Percentiles rank a stretch among this genome's conserved stretches.
These are phyloP conservation scores for Budorcas taxicolor DNA, from an alignment of 2,113 vertebrate species.

Conservation along the genomic window DNA sequence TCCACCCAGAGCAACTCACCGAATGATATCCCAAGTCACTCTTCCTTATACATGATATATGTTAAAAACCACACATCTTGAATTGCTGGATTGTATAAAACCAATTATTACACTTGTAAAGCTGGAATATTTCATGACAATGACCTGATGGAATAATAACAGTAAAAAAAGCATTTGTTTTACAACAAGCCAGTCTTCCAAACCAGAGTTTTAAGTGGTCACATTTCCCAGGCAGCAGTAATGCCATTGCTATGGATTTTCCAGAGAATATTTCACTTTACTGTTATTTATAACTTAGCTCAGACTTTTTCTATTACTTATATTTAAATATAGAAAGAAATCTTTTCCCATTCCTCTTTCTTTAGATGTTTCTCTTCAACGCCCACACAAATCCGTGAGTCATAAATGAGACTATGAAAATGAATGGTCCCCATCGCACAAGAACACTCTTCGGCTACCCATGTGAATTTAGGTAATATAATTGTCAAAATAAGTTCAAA, in stretches of 20 bases:
- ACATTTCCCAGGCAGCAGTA: slow-evolving; percentile 62
- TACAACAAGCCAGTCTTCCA: slow-evolving; percentile 38
- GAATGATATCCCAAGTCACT: neutral
- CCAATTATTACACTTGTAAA: neutral
- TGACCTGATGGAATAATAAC: neutral
- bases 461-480: slow-evolving; percentile 17
- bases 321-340: slow-evolving; percentile 84
- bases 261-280: slow-evolving; percentile 74
- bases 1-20: neutral
- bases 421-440: slow-evolving; percentile 37
- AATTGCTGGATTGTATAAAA: neutral
- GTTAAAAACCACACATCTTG: neutral
- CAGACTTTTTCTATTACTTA: slow-evolving; percentile 74
- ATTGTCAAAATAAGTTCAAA: slow-evolving; percentile 31
- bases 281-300: slow-evolving; percentile 77
- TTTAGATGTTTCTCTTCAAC: slow-evolving; percentile 76
- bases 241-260: slow-evolving; percentile 61
- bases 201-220: slow-evolving; percentile 45
- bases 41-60: neutral
- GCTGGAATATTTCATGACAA: neutral
- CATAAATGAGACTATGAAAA: slow-evolving; percentile 63
- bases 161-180: slow-evolving; percentile 18
- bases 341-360: slow-evolving; percentile 79
- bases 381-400: slow-evolving; percentile 77
- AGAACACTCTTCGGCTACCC: neutral